Conservation (phyloP, 2,113 vertebrate genomes). For the Trinectes maculatus region DNA sequence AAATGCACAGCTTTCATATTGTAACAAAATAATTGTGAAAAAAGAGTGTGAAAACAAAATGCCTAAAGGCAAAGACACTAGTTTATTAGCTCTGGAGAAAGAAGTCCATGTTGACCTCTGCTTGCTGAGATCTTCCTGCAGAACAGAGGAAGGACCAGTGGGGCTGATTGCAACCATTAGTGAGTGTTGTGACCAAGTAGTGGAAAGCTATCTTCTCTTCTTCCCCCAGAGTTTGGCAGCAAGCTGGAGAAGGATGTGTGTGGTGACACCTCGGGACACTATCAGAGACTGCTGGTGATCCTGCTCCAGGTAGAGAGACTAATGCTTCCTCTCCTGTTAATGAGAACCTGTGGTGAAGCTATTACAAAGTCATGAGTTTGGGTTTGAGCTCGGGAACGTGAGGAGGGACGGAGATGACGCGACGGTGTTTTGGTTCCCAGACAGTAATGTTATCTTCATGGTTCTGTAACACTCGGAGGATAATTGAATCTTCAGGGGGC, state of each 20-base stretch:
- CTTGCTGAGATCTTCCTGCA: slow-evolving; percentile 17
- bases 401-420: neutral
- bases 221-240: slow-evolving; percentile 85
- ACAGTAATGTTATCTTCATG: slow-evolving; percentile 49
- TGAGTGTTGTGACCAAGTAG: slow-evolving; percentile 5
- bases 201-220: slow-evolving; percentile 48
- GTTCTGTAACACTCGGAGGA: neutral
- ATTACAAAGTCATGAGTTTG: slow-evolving; percentile 64
- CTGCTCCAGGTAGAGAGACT: slow-evolving; percentile 88
- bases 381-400: slow-evolving; percentile 1
- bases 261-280: slow-evolving; percentile 91
- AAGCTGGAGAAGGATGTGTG: slow-evolving; percentile 91
- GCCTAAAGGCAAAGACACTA: slow-evolving; percentile 4
- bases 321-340: slow-evolving; percentile 56
- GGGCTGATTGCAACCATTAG: slow-evolving; percentile 38
- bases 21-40: slow-evolving; percentile 12
- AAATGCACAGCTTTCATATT: neutral
- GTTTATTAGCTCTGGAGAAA: slow-evolving; percentile 48
- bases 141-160: slow-evolving; percentile 5
- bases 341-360: slow-evolving; percentile 50
- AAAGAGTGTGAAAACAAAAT: slow-evolving; percentile 10
- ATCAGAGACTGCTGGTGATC: slow-evolving; percentile 90
- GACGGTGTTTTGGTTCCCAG: slow-evolving; percentile 25
- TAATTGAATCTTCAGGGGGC: slow-evolving; percentile 47
- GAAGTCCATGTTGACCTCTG: slow-evolving; percentile 25